Base-by-base conservation (phyloP, 2,888 invertebrate species). In the Fabriciana adippe region DNA sequence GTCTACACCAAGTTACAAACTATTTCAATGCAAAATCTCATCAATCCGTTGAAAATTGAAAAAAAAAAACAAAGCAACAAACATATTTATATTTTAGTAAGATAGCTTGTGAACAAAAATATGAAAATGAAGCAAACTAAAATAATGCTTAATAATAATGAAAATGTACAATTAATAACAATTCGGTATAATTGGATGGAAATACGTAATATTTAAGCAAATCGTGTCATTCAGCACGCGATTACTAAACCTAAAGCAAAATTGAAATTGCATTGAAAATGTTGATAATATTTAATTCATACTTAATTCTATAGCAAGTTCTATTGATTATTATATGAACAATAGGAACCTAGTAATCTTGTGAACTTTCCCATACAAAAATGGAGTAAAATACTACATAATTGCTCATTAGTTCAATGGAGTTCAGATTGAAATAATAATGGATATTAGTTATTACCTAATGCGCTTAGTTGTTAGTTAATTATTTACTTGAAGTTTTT, bases 351-450 rank as follows among this genome's bases (percentile, higher is more conserved):
- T 51, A 63, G 48, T 63, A 63, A 55, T 63, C 3, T 60, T 31
- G 31, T 47, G 35, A 31, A 60, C n/a, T 59, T 66, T 66, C 66
- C 66, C 66, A 66, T 66, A 60, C 6, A 35, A 16, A 45, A 55
- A 55, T 64, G 26, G 26, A 16, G 48, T 26, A 59, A 48, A 48
- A 48, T 21, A 59, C n/a, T 47, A 45, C 6, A 57, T 47, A 57
- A 57, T 35, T 41, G 35, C 15, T 26, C 47, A 59, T 59, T 31
- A n/a, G 26, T 59, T 59, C 59, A 59, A 59, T 59, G 47, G 47
- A 31, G 15, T 21, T 59, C 26, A 48, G 47, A 31, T 59, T 59
- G n/a, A n/a, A 45, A 59, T 59, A 59, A 26, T 59, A 59, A 31
- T 59, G 48, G 47, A 59, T 59, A 59, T 59, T 48, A 26, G 47